Evolutionary conservation across 1,140 invertebrate genomes (phyloP).

Genomic region (Trachymyrmex cornetzi): DNA sequence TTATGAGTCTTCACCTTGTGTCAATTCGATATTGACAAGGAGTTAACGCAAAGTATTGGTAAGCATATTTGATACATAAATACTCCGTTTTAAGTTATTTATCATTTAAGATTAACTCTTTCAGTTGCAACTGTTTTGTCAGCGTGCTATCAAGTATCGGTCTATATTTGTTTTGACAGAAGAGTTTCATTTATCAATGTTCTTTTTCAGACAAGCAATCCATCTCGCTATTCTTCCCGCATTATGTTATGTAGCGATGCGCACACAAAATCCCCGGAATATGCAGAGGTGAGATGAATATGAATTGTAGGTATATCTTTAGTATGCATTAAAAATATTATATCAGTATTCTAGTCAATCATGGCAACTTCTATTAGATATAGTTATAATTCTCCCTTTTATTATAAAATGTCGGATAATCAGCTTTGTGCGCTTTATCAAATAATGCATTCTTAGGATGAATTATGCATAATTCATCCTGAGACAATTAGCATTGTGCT

Average conservation of each 20-base stretch:
- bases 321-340: not conserved
- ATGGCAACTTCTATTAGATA: not conserved
- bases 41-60: not conserved
- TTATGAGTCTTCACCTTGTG: not conserved
- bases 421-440: not conserved
- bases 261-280: constrained; percentile 88
- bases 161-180: not conserved
- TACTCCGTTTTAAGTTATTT: not conserved
- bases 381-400: not conserved
- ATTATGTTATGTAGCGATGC: constrained; percentile 91
- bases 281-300: constrained; percentile 89
- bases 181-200: not conserved
- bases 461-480: not conserved
- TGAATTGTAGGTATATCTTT: not conserved
- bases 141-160: not conserved
- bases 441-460: not conserved
- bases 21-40: constrained; percentile 1
- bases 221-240: constrained; percentile 92
- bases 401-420: too few species aligned
- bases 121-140: constrained; percentile 23
- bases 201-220: constrained; percentile 89
- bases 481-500: not conserved
- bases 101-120: constrained; percentile 4
- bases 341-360: not conserved
- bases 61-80: not conserved